Base-by-base conservation (phyloP, 2,797 vertebrate species). In the Sylvia borin region DNA sequence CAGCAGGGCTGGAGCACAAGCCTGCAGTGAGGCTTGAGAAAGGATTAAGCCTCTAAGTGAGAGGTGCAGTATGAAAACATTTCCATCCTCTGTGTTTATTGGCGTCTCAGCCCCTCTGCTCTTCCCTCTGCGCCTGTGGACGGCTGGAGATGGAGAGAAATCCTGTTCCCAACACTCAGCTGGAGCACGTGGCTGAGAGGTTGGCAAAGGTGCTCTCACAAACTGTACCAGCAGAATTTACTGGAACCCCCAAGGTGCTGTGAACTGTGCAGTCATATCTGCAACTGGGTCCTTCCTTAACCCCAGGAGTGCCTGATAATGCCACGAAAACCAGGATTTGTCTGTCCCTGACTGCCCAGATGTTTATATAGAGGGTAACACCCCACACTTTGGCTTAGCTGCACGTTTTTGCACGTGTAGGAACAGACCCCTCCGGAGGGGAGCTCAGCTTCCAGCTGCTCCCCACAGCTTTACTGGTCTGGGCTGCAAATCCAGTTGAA, bases 331-430 rank as follows among this genome's bases (percentile, higher is more conserved):
- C 4, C 9, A 10, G 27, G 26, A n/a, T 32, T 68, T 38, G 6
- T 18, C n/a, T 31, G 36, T 14, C 38, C n/a, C 50, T 5, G 16
- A 36, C 13, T 16, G 25, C 66, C 45, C 62, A 40, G 16, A 27
- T 54, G 5, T 72, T 55, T 21, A 2, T 3, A 1, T 4, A 9
- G 14, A 32, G 29, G 13, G 16, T 32, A 47, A 62, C 18, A 54
- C 43, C 32, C 26, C 38, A 1, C 17, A 25, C 20, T 40, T 50
- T 11, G 13, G 31, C 5, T 62, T 9, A 36, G 17, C 9, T 50
- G 32, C 27, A 7, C 24, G 2, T 84, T 61, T 62, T 34, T 65
- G 19, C 31, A 34, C 0, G 0, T 5, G n/a, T 13, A 22, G 32
- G 11, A 64, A 5, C 31, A 4, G 22, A 15, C 24, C 13, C 13